Conservation (phyloP, 1,140 invertebrate species). For the Mamestra configurata region DNA sequence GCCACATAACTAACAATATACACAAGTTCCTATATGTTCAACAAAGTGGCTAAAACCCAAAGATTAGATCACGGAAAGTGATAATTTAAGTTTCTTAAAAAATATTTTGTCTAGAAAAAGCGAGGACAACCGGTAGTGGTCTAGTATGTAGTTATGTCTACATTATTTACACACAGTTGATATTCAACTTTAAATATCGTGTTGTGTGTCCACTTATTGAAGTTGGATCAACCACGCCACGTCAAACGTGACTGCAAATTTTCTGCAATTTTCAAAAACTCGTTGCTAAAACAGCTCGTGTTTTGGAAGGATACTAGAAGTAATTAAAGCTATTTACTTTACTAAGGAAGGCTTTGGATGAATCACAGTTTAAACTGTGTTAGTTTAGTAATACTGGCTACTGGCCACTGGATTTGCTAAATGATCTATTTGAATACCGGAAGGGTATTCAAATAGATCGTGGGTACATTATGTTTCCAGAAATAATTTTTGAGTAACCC, state of each 20-base stretch:
- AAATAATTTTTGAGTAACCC: background rate
- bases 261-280: background rate
- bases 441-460: background rate
- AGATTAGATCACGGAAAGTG: background rate
- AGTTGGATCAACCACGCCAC: background rate
- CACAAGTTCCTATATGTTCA: background rate
- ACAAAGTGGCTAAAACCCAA: background rate
- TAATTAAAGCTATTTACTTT: no score
- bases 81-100: background rate
- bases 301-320: background rate
- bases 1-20: background rate
- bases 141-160: background rate
- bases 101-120: slow-evolving; percentile 24
- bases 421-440: background rate
- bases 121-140: slow-evolving; percentile 18
- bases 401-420: background rate
- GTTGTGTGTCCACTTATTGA: background rate
- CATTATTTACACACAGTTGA: slow-evolving; percentile 1
- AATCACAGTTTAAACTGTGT: no score
- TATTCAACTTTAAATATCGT: slow-evolving; percentile 19
- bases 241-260: background rate
- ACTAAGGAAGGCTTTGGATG: no score
- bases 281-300: background rate
- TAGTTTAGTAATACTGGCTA: no score
- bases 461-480: background rate